phyloP scores from a whole-genome alignment of 2,888 invertebrate species.

The Rhagophthalmus giganteus region DNA sequence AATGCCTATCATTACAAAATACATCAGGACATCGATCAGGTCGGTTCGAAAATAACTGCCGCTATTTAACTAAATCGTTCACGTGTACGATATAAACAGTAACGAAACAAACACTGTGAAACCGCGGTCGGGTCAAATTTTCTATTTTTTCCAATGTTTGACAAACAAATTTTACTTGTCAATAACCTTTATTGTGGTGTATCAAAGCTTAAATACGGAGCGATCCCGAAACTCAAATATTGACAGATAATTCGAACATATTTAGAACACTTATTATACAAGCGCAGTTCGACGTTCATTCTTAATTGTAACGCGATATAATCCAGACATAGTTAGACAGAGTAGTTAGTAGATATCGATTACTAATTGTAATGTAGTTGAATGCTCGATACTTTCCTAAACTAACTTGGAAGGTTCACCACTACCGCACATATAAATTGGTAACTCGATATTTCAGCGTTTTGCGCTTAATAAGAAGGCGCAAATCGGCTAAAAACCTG shows the following conservation, averaged over 20 bases:
- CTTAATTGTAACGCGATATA: conserved; percentile 35
- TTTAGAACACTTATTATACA: conserved; percentile 17
- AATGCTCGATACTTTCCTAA: conserved; percentile 19
- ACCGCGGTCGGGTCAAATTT: too few relatives aligned
- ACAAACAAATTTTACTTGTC: too few relatives aligned
- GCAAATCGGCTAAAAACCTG: conserved; percentile 12
- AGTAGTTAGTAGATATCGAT: conserved; percentile 35
- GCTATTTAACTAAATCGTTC: too few relatives aligned
- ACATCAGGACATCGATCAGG: too few relatives aligned
- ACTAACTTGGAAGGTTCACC: conserved; percentile 10
- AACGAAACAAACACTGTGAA: too few relatives aligned
- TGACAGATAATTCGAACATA: conserved; percentile 15
- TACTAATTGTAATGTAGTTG: conserved; percentile 35
- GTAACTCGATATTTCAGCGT: conserved; percentile 20
- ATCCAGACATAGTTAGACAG: conserved; percentile 34
- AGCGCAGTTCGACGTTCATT: conserved; percentile 17
- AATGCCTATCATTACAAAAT: too few relatives aligned
- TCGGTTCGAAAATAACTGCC: too few relatives aligned
- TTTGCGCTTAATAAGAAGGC: background rate
- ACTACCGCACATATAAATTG: conserved; percentile 23
- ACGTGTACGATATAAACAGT: too few relatives aligned
- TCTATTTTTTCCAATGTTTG: too few relatives aligned
- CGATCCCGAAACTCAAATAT: conserved; percentile 12
- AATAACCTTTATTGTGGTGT: too few relatives aligned
- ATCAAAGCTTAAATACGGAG: background rate